These are phyloP conservation scores for Phoeniculus purpureus DNA, from an alignment of 2,797 vertebrate species.

Conservation along the genomic window DNA sequence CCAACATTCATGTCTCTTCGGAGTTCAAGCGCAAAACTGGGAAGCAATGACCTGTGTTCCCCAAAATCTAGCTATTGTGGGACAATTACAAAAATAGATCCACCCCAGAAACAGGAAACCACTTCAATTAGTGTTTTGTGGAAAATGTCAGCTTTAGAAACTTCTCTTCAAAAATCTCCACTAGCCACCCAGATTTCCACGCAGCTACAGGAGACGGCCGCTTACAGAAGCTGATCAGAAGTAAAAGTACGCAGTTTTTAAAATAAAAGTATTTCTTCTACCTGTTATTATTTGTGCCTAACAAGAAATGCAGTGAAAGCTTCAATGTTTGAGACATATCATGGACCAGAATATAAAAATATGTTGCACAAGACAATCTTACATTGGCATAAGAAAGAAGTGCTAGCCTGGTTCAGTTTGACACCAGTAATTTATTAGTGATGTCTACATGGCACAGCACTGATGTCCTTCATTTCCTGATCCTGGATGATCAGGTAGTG, in stretches of 20 bases:
- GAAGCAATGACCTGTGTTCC: neutral
- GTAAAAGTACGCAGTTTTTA: neutral
- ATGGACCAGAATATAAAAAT: neutral
- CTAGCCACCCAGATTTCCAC: neutral
- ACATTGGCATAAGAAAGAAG: neutral
- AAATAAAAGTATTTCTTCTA: neutral
- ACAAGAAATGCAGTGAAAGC: neutral
- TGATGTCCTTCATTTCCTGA: neutral
- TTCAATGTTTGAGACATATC: neutral
- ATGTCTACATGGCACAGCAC: neutral
- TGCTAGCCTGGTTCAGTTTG: neutral
- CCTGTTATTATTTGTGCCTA: neutral
- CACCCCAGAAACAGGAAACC: neutral
- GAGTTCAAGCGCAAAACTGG: neutral
- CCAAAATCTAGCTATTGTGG: neutral
- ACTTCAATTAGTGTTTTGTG: neutral
- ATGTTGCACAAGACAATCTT: neutral
- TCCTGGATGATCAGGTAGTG: too few species aligned
- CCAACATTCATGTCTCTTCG: neutral
- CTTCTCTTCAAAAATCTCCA: neutral
- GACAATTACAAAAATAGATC: neutral
- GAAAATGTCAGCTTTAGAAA: neutral
- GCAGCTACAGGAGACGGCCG: neutral
- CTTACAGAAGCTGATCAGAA: neutral
- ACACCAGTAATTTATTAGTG: neutral